phyloP scores from a whole-genome alignment of 2,113 vertebrate genomes.

The Sinocyclocheilus anophthalmus region DNA sequence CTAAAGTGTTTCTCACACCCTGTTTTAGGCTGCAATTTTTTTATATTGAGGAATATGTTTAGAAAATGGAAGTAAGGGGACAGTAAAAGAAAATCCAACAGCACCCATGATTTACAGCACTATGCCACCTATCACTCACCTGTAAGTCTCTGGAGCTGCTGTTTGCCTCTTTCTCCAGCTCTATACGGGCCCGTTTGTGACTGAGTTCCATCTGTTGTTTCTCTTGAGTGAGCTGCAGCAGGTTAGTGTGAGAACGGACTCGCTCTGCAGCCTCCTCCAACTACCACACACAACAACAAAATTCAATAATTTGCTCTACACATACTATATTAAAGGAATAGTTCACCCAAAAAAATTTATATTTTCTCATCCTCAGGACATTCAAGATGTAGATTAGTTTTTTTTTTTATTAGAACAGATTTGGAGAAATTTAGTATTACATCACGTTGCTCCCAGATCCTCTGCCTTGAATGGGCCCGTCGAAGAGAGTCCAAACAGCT shows the following conservation, averaged over 20 bases:
- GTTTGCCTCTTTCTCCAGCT: constrained; percentile 87
- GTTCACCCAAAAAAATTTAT: neutral
- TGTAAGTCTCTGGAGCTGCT: constrained; percentile 85
- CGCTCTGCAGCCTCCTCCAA: constrained; percentile 87
- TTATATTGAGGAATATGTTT: neutral
- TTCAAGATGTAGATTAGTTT: neutral
- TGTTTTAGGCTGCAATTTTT: neutral
- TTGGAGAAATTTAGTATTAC: neutral
- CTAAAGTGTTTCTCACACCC: neutral
- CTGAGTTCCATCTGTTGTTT: constrained; percentile 96
- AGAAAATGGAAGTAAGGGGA: neutral
- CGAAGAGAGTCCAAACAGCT: neutral
- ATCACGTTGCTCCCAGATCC: neutral
- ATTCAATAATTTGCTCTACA: neutral
- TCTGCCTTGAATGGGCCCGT: neutral
- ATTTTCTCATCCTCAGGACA: neutral
- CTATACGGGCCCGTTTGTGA: constrained; percentile 92
- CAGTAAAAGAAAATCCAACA: neutral
- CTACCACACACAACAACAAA: constrained; percentile 65
- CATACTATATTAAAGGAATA: neutral
- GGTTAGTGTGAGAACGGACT: constrained; percentile 82
- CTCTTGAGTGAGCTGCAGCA: constrained; percentile 89
- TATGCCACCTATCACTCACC: constrained; percentile 69
- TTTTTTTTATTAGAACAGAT: no score
- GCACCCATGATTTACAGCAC: neutral